These are phyloP conservation scores for Muraenolepis orangiensis DNA, from an alignment of 2,797 vertebrate genomes.

Conservation along the genomic window DNA sequence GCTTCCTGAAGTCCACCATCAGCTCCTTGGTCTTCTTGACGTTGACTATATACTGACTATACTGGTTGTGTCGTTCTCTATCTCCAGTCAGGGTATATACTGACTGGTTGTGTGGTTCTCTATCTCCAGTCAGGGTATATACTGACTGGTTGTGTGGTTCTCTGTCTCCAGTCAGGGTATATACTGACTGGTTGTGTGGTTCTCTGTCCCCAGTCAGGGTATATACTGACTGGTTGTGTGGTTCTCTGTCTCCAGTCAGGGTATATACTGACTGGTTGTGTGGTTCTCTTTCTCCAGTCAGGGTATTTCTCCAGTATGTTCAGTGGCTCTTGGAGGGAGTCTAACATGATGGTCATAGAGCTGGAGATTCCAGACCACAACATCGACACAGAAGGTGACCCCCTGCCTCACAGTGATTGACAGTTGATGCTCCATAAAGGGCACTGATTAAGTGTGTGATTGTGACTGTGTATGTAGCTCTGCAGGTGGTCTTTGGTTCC, in stretches of 20 bases:
- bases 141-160: too few species aligned
- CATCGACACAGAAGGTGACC: slow-evolving; percentile 93
- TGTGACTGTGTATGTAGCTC: slow-evolving; percentile 69
- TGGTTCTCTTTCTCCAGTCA: slow-evolving; percentile 75
- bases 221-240: too few species aligned
- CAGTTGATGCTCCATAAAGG: not conserved
- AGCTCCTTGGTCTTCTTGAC: too few species aligned
- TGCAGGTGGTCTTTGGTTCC: slow-evolving; percentile 96
- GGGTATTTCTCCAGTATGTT: slow-evolving; percentile 99
- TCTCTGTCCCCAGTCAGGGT: not conserved
- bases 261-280: too few species aligned
- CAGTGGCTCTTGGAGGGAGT: slow-evolving; percentile 98
- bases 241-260: slow-evolving; percentile 80
- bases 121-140: too few species aligned
- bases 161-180: too few species aligned
- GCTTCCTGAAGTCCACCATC: too few species aligned
- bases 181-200: too few species aligned
- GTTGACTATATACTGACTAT: too few species aligned
- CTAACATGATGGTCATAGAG: slow-evolving; percentile 90
- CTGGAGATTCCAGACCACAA: slow-evolving; percentile 98
- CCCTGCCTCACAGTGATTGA: not conserved
- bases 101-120: too few species aligned
- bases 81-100: too few species aligned
- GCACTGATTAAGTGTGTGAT: not conserved
- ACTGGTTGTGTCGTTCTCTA: too few species aligned